phyloP scores from a whole-genome alignment of 1,140 invertebrate species.

The Periplaneta americana region DNA sequence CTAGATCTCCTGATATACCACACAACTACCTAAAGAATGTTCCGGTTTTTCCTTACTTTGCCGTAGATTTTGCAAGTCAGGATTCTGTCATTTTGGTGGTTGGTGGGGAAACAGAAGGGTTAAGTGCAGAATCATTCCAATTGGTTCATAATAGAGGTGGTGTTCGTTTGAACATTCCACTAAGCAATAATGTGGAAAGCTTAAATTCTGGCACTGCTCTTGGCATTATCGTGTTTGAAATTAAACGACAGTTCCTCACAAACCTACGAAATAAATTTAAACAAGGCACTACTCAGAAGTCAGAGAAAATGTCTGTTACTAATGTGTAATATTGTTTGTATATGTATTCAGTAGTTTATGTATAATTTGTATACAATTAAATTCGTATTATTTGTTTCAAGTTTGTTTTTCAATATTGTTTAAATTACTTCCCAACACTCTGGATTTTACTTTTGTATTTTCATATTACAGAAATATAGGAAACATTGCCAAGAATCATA shows the following conservation, averaged over 20 bases:
- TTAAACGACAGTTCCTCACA: slow-evolving; percentile 59
- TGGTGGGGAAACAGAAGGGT: slow-evolving; percentile 84
- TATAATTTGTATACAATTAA: no score
- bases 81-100: slow-evolving; percentile 60
- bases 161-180: slow-evolving; percentile 66
- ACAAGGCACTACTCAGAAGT: not conserved
- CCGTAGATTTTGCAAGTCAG: slow-evolving; percentile 46
- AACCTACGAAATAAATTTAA: not conserved
- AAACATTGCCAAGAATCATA: no score
- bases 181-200: slow-evolving; percentile 74
- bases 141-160: slow-evolving; percentile 50
- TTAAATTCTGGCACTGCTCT: slow-evolving; percentile 77
- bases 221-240: slow-evolving; percentile 80
- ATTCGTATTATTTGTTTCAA: no score
- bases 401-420: no score
- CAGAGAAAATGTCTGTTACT: not conserved
- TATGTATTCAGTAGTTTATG: no score
- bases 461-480: no score
- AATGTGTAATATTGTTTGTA: not conserved
- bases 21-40: slow-evolving; percentile 27
- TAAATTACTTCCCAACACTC: no score
- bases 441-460: no score
- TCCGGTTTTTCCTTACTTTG: slow-evolving; percentile 57
- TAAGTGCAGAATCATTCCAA: slow-evolving; percentile 61
- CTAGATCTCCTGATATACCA: slow-evolving; percentile 9